phyloP scores from a whole-genome alignment of 2,888 invertebrate genomes.

The Coenonympha glycerion region DNA sequence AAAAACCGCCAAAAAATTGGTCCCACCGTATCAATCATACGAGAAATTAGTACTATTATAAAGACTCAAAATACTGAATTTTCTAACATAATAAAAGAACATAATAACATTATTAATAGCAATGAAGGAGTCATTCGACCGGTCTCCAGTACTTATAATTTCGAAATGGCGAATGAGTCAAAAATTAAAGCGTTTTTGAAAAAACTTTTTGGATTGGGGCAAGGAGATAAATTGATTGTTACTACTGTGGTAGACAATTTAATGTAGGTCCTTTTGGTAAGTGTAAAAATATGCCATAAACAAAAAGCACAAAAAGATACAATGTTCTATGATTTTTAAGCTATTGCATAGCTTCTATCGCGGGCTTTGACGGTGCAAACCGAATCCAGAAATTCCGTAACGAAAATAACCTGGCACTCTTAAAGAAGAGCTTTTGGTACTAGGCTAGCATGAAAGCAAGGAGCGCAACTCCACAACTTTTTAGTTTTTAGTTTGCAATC shows the following conservation, averaged over 20 bases:
- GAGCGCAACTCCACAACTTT: no score
- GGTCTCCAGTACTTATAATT: constrained; percentile 38
- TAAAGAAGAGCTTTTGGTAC: no score
- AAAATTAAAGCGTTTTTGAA: constrained; percentile 44
- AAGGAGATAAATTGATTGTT: constrained; percentile 47
- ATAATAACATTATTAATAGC: constrained; percentile 50
- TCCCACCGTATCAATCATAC: constrained; percentile 50
- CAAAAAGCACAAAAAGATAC: no score
- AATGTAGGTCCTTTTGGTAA: neutral
- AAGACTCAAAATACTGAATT: constrained; percentile 50
- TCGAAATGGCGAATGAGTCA: constrained; percentile 48
- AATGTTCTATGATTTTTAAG: no score
- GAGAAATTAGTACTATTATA: constrained; percentile 57
- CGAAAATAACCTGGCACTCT: no score
- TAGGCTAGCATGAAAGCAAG: no score
- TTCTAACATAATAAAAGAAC: constrained; percentile 47
- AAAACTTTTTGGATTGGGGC: constrained; percentile 43
- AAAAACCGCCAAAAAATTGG: constrained; percentile 43
- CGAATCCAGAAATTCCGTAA: no score
- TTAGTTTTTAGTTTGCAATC: no score
- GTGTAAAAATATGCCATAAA: no score
- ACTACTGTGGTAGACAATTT: constrained; percentile 17
- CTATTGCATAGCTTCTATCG: no score
- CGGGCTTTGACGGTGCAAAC: no score
- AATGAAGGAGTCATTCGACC: constrained; percentile 32